Conservation (phyloP, 2,888 invertebrate species). For the Galeruca laticollis region DNA sequence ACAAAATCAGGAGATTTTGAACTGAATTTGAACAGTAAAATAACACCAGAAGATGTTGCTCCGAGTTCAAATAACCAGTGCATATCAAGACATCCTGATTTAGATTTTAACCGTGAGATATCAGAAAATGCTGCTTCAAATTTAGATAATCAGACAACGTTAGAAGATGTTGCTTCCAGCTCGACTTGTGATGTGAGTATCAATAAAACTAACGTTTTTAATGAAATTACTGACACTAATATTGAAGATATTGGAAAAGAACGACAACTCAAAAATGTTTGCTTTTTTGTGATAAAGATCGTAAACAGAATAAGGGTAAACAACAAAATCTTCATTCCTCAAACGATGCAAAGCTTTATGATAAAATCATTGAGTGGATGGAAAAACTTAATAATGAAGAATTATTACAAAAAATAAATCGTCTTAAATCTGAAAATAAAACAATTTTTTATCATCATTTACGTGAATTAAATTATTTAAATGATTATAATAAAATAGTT, state of each 20-base stretch:
- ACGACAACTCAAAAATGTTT: constrained; percentile 31
- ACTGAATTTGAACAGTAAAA: no score
- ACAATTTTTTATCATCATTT: constrained; percentile 11
- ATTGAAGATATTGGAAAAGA: constrained; percentile 14
- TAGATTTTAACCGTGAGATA: constrained; percentile 5
- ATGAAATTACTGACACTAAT: constrained; percentile 9
- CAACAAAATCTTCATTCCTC: constrained; percentile 38
- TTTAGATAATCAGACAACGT: constrained; percentile 12
- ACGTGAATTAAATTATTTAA: constrained; percentile 26
- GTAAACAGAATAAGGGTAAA: constrained; percentile 32
- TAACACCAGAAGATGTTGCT: no score
- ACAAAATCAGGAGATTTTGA: no score
- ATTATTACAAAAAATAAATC: constrained; percentile 28
- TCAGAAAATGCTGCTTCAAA: constrained; percentile 19
- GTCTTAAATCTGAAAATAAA: constrained; percentile 19
- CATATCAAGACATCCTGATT: constrained; percentile 4
- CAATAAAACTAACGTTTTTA: constrained; percentile 1
- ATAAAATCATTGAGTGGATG: constrained; percentile 36
- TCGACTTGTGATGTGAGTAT: not conserved
- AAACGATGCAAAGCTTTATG: constrained; percentile 36
- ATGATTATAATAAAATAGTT: constrained; percentile 38
- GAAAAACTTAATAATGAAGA: constrained; percentile 34
- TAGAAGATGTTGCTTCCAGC: constrained; percentile 17
- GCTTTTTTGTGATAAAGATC: constrained; percentile 32
- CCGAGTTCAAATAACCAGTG: no score